These are phyloP conservation scores for Lasioglossum morio DNA, from an alignment of 2,888 invertebrate species.

Conservation along the genomic window DNA sequence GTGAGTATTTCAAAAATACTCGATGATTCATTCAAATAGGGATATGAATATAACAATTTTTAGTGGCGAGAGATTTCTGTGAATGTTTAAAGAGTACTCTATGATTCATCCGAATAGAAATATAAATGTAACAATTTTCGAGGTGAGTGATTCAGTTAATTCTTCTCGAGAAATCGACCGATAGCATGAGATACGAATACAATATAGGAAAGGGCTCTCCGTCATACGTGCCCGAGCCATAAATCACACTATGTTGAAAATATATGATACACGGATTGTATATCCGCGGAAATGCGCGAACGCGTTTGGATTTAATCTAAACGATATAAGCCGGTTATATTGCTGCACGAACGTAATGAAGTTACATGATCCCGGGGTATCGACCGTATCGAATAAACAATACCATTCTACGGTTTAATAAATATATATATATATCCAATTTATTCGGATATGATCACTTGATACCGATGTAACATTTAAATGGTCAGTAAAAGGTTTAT, in stretches of 20 bases:
- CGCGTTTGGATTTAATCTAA: slow-evolving; percentile 17
- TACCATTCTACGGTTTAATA: not conserved
- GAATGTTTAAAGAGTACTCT: too few species aligned
- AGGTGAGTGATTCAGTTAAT: not conserved
- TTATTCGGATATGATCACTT: not conserved
- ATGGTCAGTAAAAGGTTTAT: not conserved
- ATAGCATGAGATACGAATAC: not conserved
- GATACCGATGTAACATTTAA: not conserved
- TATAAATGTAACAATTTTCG: not conserved
- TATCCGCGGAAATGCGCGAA: not conserved
- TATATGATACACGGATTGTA: not conserved
- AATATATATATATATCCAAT: not conserved
- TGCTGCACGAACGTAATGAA: not conserved
- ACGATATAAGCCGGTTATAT: slow-evolving; percentile 1
- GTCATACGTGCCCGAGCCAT: not conserved
- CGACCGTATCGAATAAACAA: slow-evolving; percentile 1
- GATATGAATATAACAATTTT: not conserved
- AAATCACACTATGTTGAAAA: slow-evolving; percentile 13
- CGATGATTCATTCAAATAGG: not conserved
- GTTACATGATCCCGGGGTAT: slow-evolving; percentile 19
- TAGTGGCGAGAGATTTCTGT: not conserved
- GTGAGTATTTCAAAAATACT: not conserved
- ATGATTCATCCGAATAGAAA: not conserved
- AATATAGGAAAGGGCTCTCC: not conserved
- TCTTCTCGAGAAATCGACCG: not conserved